phyloP scores from a whole-genome alignment of 2,797 vertebrate genomes.

The Ctenopoma multispine region DNA sequence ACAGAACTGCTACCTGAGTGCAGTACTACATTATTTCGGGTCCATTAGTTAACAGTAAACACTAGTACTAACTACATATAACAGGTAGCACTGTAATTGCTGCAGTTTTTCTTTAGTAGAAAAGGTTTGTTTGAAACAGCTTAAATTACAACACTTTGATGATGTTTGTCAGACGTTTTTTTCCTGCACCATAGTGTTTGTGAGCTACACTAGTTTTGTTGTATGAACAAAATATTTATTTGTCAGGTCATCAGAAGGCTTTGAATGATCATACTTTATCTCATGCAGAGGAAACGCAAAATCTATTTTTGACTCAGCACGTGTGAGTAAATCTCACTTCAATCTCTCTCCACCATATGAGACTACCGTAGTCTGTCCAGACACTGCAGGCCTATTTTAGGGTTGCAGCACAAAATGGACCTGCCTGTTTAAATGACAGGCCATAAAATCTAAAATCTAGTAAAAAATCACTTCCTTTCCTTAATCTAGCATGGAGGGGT shows the following conservation, averaged over 20 bases:
- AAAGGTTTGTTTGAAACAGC: conserved; percentile 18
- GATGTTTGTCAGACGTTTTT: conserved; percentile 31
- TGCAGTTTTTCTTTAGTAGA: conserved; percentile 15
- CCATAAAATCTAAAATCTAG: conserved; percentile 55
- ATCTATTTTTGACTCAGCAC: conserved; percentile 74
- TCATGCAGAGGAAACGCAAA: conserved; percentile 72
- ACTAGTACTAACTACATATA: not conserved
- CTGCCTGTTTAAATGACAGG: conserved; percentile 54
- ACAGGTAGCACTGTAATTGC: not conserved
- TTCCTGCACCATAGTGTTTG: conserved; percentile 14
- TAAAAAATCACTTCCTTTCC: conserved; percentile 65
- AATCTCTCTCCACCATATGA: conserved; percentile 69
- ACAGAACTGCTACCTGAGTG: conserved; percentile 34
- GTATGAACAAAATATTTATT: conserved; percentile 57
- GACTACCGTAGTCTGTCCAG: conserved; percentile 57
- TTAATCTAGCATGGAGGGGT: conserved; percentile 54
- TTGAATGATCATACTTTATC: conserved; percentile 62
- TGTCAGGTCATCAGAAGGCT: conserved; percentile 56
- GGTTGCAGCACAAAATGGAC: conserved; percentile 60
- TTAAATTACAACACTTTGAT: conserved; percentile 13
- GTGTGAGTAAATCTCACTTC: conserved; percentile 78
- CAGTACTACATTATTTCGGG: conserved; percentile 16
- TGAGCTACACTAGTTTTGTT: conserved; percentile 31
- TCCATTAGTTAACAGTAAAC: conserved; percentile 17
- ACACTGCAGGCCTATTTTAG: conserved; percentile 68